Percentiles rank a stretch among this genome's conserved stretches.
These are phyloP conservation scores for Mechanitis messenoides DNA, from an alignment of 2,888 invertebrate species.

Conservation along the genomic window DNA sequence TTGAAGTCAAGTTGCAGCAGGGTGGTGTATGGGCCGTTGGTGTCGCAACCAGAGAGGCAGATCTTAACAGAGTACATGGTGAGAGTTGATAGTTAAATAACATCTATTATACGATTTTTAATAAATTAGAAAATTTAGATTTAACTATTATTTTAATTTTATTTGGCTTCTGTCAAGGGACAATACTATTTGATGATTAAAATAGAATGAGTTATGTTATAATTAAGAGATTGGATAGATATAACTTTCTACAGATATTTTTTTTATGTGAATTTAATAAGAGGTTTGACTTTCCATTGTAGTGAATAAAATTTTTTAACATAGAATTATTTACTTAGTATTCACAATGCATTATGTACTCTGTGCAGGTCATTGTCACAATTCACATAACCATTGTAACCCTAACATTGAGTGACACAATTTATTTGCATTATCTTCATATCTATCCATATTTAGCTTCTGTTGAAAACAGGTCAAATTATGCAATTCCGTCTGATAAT, in stretches of 20 bases:
- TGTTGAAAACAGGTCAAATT: constrained; percentile 16
- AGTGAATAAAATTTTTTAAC: not conserved
- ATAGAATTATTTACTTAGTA: constrained; percentile 6
- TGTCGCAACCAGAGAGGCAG: constrained; percentile 90
- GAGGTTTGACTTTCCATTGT: too few relatives aligned
- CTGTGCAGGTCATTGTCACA: constrained; percentile 19
- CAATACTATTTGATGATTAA: too few relatives aligned
- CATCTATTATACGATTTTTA: too few relatives aligned
- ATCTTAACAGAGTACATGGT: constrained; percentile 89
- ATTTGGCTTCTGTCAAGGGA: too few relatives aligned
- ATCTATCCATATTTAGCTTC: constrained; percentile 11
- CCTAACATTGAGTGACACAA: constrained; percentile 16
- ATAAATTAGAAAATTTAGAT: too few relatives aligned
- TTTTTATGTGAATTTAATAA: too few relatives aligned
- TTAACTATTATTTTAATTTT: too few relatives aligned
- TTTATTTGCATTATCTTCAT: constrained; percentile 16
- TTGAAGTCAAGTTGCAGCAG: constrained; percentile 98
- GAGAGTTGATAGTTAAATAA: constrained; percentile 24
- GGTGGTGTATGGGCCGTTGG: constrained; percentile 97
- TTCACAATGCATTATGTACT: constrained; percentile 1
- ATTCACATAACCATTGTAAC: constrained; percentile 14
- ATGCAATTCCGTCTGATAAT: not conserved
- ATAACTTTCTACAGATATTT: too few relatives aligned
- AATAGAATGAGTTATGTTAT: too few relatives aligned
- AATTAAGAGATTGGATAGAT: too few relatives aligned